These are phyloP conservation scores for Actinia tenebrosa DNA, from an alignment of 64 coral and sea anemone genomes.

Conservation along the genomic window DNA sequence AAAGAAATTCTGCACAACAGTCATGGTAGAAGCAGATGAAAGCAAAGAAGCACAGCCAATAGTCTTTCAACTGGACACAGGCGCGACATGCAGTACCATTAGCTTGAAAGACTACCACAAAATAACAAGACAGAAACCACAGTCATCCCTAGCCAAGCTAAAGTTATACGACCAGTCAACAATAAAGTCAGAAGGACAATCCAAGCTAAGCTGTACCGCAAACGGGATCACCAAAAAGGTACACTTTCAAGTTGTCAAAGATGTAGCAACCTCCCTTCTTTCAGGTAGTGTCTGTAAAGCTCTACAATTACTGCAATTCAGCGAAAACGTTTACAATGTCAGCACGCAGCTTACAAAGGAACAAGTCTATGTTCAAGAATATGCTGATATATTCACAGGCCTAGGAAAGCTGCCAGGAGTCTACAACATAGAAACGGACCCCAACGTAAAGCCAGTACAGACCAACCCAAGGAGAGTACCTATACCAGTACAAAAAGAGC, in stretches of 20 bases:
- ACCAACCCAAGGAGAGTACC: conserved; percentile 43
- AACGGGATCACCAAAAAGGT: conserved; percentile 37
- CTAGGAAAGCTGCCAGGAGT: conserved; percentile 36
- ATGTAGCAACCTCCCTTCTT: conserved; percentile 4
- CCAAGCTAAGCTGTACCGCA: conserved; percentile 21
- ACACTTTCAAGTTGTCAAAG: conserved; percentile 19
- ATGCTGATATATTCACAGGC: conserved; percentile 39
- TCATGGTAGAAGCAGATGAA: neutral
- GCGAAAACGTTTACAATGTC: neutral
- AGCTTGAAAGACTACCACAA: conserved; percentile 28
- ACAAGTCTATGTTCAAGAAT: conserved; percentile 26
- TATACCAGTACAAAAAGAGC: conserved; percentile 41
- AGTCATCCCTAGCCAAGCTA: conserved; percentile 14
- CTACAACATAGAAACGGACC: conserved; percentile 47
- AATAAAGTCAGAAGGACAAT: conserved; percentile 32
- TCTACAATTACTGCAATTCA: conserved; percentile 28
- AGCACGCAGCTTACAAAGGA: conserved; percentile 3
- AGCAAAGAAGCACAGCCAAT: neutral
- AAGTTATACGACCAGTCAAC: conserved; percentile 33
- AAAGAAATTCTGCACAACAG: conserved; percentile 24
- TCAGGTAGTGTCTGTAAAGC: conserved; percentile 29
- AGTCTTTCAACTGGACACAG: conserved; percentile 46
- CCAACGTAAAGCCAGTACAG: conserved; percentile 28
- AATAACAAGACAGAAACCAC: conserved; percentile 16
- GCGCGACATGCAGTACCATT: conserved; percentile 47